These are phyloP conservation scores for Didymodactylos carnosus DNA, from an alignment of 2,888 invertebrate genomes.

Conservation along the genomic window DNA sequence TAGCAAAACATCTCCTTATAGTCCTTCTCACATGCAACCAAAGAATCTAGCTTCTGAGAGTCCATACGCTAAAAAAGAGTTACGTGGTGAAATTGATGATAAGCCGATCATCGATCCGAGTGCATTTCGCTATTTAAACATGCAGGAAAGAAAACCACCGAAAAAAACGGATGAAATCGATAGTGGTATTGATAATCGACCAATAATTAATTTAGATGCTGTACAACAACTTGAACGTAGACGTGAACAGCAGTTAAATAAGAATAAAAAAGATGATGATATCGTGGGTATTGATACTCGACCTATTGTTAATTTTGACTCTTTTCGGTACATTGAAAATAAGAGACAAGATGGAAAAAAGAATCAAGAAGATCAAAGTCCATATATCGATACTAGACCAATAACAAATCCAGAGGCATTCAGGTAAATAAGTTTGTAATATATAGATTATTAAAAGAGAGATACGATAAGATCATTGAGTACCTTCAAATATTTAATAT, in stretches of 20 bases:
- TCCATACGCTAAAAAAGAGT: not conserved
- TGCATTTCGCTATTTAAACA: not conserved
- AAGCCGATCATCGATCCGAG: not conserved
- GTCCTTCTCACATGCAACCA: too few species aligned
- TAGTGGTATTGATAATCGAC: conserved; percentile 4
- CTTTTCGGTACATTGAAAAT: conserved; percentile 1
- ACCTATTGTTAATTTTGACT: conserved; percentile 7
- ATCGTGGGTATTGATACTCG: conserved; percentile 5
- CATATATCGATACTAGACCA: conserved; percentile 4
- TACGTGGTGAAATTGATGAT: not conserved
- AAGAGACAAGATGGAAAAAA: conserved; percentile 2
- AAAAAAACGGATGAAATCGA: not conserved
- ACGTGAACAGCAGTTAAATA: not conserved
- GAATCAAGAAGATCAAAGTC: not conserved
- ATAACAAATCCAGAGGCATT: conserved; percentile 7
- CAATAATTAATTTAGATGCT: conserved; percentile 11
- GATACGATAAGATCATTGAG: not conserved
- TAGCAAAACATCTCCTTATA: too few species aligned
- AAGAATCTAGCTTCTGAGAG: not conserved
- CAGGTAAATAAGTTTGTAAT: not conserved
- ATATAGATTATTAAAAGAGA: not conserved
- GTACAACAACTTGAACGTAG: conserved; percentile 7
- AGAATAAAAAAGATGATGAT: not conserved
- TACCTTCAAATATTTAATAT: conserved; percentile 58
- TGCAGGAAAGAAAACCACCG: not conserved